These are phyloP conservation scores for Cerastoderma edule DNA, from an alignment of 2,888 invertebrate genomes.

Conservation along the genomic window DNA sequence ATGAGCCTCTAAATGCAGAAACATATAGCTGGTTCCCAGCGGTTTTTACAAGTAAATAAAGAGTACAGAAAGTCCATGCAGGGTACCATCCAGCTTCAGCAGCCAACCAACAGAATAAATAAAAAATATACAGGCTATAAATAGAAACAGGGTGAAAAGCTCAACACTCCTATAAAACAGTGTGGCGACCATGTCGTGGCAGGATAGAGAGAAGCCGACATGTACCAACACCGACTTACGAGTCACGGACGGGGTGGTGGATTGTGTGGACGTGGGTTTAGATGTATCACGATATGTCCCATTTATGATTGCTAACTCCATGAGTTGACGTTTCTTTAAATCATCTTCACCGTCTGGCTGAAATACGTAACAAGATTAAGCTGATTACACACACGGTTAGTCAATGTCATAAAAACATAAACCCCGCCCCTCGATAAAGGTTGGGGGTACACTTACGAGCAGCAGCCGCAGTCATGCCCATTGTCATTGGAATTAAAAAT, in stretches of 20 bases:
- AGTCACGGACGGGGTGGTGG: constrained; percentile 70
- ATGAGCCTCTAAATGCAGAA: constrained; percentile 13
- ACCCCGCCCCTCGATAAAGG: not conserved
- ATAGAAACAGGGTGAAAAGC: constrained; percentile 63
- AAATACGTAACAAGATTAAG: constrained; percentile 59
- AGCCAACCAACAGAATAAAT: constrained; percentile 52
- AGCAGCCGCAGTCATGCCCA: constrained; percentile 67
- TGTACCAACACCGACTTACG: constrained; percentile 73
- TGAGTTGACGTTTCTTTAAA: constrained; percentile 99
- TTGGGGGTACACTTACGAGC: constrained; percentile 72
- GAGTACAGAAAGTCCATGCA: constrained; percentile 58
- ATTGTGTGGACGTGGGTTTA: constrained; percentile 74
- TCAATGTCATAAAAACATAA: constrained; percentile 11
- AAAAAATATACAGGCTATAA: constrained; percentile 59
- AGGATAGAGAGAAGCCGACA: constrained; percentile 28
- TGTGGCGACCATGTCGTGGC: constrained; percentile 33
- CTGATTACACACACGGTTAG: constrained; percentile 44
- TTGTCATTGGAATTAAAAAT: constrained; percentile 67
- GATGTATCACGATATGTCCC: constrained; percentile 91
- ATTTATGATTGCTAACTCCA: constrained; percentile 99
- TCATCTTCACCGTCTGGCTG: constrained; percentile 99
- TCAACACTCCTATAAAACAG: constrained; percentile 59
- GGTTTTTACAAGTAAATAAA: constrained; percentile 36
- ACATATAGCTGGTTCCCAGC: constrained; percentile 31
- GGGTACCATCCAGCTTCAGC: constrained; percentile 60